Percentiles rank a stretch among this genome's conserved stretches.
Conservation (phyloP, 2,888 invertebrate species). For the Latrodectus elegans region DNA sequence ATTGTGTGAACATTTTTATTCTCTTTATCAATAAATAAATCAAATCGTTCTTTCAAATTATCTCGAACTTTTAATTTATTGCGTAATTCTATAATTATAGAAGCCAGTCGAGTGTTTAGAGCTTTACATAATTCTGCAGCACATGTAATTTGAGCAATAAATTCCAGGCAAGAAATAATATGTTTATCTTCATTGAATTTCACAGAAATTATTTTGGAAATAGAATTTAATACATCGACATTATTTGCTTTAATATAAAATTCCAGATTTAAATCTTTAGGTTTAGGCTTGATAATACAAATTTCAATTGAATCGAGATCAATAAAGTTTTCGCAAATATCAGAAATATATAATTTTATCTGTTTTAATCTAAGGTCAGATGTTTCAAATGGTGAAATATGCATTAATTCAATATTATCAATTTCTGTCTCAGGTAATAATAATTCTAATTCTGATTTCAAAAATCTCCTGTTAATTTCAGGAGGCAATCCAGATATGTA, state of each 20-base stretch:
- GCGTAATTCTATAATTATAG: constrained; percentile 12
- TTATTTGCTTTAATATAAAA: constrained; percentile 16
- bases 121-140: constrained; percentile 33
- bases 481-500: constrained; percentile 28
- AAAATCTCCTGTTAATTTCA: constrained; percentile 13
- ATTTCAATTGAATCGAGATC: constrained; percentile 21
- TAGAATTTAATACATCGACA: constrained; percentile 1
- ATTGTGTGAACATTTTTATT: constrained; percentile 16
- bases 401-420: constrained; percentile 24
- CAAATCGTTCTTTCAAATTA: not conserved
- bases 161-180: constrained; percentile 16
- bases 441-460: constrained; percentile 24
- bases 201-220: constrained; percentile 10
- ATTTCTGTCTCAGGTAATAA: constrained; percentile 19
- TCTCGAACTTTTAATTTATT: not conserved
- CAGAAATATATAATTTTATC: constrained; percentile 14
- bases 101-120: constrained; percentile 24
- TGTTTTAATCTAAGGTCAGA: constrained; percentile 10
- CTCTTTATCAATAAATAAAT: constrained; percentile 6
- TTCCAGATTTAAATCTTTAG: constrained; percentile 26
- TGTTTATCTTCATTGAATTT: not conserved
- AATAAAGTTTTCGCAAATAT: constrained; percentile 12
- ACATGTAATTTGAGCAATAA: constrained; percentile 18
- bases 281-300: constrained; percentile 25
- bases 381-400: constrained; percentile 41